Base-by-base conservation (phyloP, 2,888 invertebrate species). In the Erebia palarica region DNA sequence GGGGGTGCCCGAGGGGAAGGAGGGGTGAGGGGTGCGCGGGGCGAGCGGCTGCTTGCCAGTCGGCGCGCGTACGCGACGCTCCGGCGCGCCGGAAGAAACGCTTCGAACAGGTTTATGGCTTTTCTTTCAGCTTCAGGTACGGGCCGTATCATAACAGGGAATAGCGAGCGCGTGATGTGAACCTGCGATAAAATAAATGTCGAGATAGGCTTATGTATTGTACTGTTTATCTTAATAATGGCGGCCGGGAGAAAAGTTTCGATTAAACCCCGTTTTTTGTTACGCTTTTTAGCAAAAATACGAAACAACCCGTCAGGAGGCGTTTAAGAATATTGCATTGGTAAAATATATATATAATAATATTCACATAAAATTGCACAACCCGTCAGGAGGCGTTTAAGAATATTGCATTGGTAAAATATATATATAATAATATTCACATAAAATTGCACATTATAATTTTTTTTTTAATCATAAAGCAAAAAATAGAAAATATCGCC, bases 141-240 rank as follows among this genome's bases (percentile, higher is more conserved):
- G 89, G 89, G 92, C 91, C 92, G 93, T 93, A 94, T 94, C 93
- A 93, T 92, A 92, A 93, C 93, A 92, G 87, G 86, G 92, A 92
- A 92, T 91, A 91, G 93, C 91, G 90, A 36, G 92, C 88, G 93
- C 93, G 93, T 93, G 93, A 93, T 93, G 92, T 92, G 92, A 92
- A 92, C 93, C 91, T 92, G 91, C 88, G 93, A 92, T 92, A 92
- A 92, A 93, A 92, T 93, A 92, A 92, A 91, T 86, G 93, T 92
- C 93, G 91, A 93, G 93, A 93, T 93, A 93, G 92, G 93, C 93
- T 93, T 93, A 93, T 92, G 92, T 93, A 93, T 93, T 93, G 92
- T 92, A 91, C 93, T 92, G 92, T 93, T 92, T 93, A 92, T 93
- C 93, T 93, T 93, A 90, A 93, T 93, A 93, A 93, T 92, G 91